phyloP scores from a whole-genome alignment of 2,888 invertebrate species.

The Eilema griseolum region DNA sequence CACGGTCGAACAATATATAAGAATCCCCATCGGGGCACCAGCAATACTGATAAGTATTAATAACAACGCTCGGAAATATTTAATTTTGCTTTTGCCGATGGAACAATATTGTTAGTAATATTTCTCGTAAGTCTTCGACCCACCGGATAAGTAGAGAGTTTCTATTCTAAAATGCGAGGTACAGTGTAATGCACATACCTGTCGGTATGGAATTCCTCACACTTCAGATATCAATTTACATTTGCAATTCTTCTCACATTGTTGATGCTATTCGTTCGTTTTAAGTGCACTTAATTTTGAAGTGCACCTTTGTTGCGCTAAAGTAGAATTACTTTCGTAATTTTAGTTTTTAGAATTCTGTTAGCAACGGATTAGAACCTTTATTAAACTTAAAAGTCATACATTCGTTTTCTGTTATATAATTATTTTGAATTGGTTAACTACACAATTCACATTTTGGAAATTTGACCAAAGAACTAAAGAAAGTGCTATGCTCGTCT shows the following conservation, averaged over 20 bases:
- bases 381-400: background rate
- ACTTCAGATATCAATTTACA: conserved; percentile 32
- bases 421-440: conserved; percentile 36
- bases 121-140: background rate
- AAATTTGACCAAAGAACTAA: conserved; percentile 73
- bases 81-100: conserved; percentile 35
- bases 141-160: conserved; percentile 32
- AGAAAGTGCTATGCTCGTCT: conserved; percentile 56
- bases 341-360: background rate
- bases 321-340: background rate
- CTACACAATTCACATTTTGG: conserved; percentile 53
- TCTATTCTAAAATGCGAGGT: conserved; percentile 30
- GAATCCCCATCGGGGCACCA: conserved; percentile 17
- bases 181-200: conserved; percentile 32
- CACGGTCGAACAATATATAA: conserved; percentile 25
- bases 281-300: conserved; percentile 44
- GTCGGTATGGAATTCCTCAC: conserved; percentile 27
- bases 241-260: conserved; percentile 24
- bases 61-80: conserved; percentile 32
- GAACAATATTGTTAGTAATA: conserved; percentile 34
- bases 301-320: conserved; percentile 10
- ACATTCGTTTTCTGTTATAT: background rate
- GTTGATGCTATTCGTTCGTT: conserved; percentile 29
- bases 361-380: background rate
- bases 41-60: conserved; percentile 22